Conservation (phyloP, 2,797 vertebrate genomes). For the Nothura maculosa region DNA sequence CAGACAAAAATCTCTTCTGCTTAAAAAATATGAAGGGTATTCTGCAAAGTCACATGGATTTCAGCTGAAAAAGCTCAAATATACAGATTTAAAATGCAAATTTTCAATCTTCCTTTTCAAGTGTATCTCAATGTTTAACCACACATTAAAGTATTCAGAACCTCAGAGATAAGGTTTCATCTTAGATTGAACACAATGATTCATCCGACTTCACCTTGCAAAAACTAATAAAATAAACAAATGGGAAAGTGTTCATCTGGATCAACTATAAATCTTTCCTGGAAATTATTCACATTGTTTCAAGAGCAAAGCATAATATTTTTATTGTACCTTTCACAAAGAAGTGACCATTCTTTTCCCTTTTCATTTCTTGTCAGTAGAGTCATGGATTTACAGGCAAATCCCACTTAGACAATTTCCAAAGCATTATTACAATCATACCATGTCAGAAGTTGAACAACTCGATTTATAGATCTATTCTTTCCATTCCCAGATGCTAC, state of each 20-base stretch:
- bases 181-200: background rate
- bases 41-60: background rate
- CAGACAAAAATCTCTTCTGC: background rate
- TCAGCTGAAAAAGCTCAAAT: background rate
- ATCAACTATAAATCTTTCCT: conserved; percentile 1
- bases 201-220: background rate
- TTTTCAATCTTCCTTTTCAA: background rate
- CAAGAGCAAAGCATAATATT: background rate
- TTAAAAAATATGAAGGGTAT: background rate
- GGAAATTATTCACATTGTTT: background rate
- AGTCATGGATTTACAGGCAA: conserved; percentile 56
- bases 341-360: conserved; percentile 17
- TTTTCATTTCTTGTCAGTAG: conserved; percentile 54
- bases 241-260: background rate
- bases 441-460: conserved; percentile 41
- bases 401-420: conserved; percentile 49
- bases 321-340: conserved; percentile 38
- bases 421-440: conserved; percentile 41
- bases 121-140: background rate
- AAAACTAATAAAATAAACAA: background rate
- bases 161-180: background rate
- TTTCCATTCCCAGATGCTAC: background rate
- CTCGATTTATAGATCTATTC: conserved; percentile 2
- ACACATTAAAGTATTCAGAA: background rate
- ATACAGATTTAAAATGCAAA: background rate